Base-by-base conservation (phyloP, 2,888 invertebrate species). In the Drosophila cognata region DNA sequence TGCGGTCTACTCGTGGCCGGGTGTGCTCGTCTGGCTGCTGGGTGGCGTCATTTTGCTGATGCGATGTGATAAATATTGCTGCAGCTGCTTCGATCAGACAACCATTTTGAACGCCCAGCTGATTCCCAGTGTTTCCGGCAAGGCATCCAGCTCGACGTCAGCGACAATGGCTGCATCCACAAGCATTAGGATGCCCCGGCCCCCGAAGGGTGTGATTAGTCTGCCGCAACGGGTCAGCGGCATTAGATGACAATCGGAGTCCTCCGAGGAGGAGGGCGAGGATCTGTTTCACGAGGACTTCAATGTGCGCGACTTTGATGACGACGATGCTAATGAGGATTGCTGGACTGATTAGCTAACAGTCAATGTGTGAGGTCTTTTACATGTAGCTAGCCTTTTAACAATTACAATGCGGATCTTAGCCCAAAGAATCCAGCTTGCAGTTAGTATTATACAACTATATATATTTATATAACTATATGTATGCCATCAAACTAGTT, bases 241-340 rank as follows among this genome's bases (percentile, higher is more conserved):
- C 1, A 72, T 89, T n/a, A 93, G 93, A 92, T 93, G 93, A 93
- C 93, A 93, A 65, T 91, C 92, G 21, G 93, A 93, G 77, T 92
- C 92, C 86, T 93, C 93, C 60, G 92, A 92, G 56, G 92, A 92
- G 51, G 93, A 92, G 77, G 92, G 92, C 82, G 93, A 92, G 58
- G 91, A 93, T 71, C 83, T 92, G 60, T 91, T 91, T 74, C 91
- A 93, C 75, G 93, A 93, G 74, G 92, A 92, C 71, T 92, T 92
- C 78, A 92, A 92, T 86, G 89, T 92, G 31, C 78, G 79, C 33
- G 92, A 92, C 52, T 91, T 85, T 33, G 88, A 91, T n/a, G 91
- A 92, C 61, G 89, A 87, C 10, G 80, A 84, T 43, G 91, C 81
- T 31, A 82, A 88, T 18, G 91, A 85, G 64, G 89, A 90, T 67